Evolutionary conservation across 2,797 vertebrate genomes (phyloP).

Genomic region (Megalops cyprinoides): DNA sequence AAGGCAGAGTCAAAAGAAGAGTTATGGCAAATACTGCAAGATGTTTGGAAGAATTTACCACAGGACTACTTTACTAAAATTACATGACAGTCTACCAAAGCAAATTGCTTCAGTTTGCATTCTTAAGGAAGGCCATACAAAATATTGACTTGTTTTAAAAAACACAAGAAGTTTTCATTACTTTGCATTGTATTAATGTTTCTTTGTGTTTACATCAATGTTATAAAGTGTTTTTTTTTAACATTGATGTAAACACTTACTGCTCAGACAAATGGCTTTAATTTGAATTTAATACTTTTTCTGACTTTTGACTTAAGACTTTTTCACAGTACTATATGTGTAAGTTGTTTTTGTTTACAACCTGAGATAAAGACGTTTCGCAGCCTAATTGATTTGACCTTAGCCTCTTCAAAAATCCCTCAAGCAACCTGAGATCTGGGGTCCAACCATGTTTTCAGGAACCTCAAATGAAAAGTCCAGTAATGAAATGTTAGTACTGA

Average conservation of each 20-base stretch:
- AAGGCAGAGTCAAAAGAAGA: slow-evolving; percentile 2
- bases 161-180: too few species aligned
- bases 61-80: neutral
- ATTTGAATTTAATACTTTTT: neutral
- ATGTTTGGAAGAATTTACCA: neutral
- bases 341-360: too few species aligned
- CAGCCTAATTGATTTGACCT: too few species aligned
- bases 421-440: too few species aligned
- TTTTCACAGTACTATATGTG: neutral
- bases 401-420: too few species aligned
- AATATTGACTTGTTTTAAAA: neutral
- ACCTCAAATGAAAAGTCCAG: too few species aligned
- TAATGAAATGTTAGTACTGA: too few species aligned
- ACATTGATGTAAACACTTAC: slow-evolving; percentile 2
- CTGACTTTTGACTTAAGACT: slow-evolving; percentile 7
- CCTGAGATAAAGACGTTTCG: too few species aligned
- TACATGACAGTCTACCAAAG: slow-evolving; percentile 3
- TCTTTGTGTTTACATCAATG: neutral
- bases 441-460: too few species aligned
- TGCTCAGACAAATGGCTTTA: neutral
- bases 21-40: slow-evolving; percentile 3
- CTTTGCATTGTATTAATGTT: neutral
- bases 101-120: slow-evolving; percentile 3
- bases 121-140: neutral
- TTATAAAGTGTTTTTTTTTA: too few species aligned